Percentiles rank a stretch among this genome's conserved stretches.
Conservation (phyloP, 2,113 vertebrate species). For the Nothocercus julius region DNA sequence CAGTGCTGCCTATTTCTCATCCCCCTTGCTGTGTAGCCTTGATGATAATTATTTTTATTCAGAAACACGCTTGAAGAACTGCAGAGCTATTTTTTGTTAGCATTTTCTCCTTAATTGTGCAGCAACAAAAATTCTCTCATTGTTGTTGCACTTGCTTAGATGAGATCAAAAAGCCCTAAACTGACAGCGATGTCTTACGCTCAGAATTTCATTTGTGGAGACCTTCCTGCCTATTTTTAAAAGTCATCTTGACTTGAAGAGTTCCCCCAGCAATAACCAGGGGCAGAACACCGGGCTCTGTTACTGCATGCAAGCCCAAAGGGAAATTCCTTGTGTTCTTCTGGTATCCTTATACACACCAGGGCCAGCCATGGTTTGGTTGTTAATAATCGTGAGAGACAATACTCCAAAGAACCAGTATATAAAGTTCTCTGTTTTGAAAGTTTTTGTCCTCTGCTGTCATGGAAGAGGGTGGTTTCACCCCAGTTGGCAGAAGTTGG, state of each 20-base stretch:
- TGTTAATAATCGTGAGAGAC: neutral
- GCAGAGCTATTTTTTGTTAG: constrained; percentile 19
- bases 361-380: neutral
- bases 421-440: neutral
- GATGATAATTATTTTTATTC: constrained; percentile 61
- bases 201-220: neutral
- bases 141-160: constrained; percentile 33
- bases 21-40: constrained; percentile 46
- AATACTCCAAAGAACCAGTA: neutral
- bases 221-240: neutral
- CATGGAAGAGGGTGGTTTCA: neutral
- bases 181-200: neutral
- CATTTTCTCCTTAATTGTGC: constrained; percentile 31
- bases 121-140: constrained; percentile 2
- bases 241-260: fast-evolving
- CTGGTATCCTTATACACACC: neutral
- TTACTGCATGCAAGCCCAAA: neutral
- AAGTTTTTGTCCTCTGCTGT: neutral
- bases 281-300: neutral
- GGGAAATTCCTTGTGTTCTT: neutral
- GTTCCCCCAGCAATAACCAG: fast-evolving
- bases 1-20: constrained; percentile 43
- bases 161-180: constrained; percentile 17
- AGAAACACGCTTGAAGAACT: constrained; percentile 51
- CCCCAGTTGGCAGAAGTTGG: neutral